These are phyloP conservation scores for Gonioctena quinquepunctata DNA, from an alignment of 1,140 invertebrate genomes.

Conservation along the genomic window DNA sequence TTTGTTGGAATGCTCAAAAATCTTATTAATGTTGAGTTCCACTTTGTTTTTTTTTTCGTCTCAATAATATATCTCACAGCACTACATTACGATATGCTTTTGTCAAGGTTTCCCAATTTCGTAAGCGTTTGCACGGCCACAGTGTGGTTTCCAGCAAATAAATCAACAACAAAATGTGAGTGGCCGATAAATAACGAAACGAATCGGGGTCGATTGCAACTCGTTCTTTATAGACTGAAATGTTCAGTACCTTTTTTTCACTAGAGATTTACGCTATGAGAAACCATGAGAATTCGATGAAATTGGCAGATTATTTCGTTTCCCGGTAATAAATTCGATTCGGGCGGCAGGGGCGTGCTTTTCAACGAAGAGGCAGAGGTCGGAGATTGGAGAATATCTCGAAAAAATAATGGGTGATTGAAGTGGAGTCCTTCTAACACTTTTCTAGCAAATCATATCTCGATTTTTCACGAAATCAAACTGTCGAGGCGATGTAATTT, in stretches of 20 bases:
- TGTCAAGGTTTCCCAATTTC: no score
- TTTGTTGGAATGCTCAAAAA: no score
- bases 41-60: not conserved
- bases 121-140: not conserved
- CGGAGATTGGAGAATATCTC: not conserved
- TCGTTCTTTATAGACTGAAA: not conserved
- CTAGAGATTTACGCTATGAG: not conserved
- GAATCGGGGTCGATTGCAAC: not conserved
- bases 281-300: not conserved
- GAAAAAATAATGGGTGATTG: not conserved
- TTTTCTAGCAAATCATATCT: no score
- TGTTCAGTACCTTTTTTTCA: not conserved
- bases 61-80: no score
- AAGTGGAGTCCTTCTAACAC: no score
- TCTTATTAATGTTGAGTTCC: not conserved
- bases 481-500: no score
- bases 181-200: not conserved
- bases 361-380: not conserved
- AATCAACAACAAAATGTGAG: not conserved
- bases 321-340: not conserved
- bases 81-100: no score
- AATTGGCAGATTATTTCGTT: not conserved
- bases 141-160: not conserved
- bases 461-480: no score
- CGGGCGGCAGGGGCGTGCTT: not conserved